Evolutionary conservation across 2,888 invertebrate genomes (phyloP), one percentile per base, ranked within the genome.

Genomic region (Malthinus flaveolus): DNA sequence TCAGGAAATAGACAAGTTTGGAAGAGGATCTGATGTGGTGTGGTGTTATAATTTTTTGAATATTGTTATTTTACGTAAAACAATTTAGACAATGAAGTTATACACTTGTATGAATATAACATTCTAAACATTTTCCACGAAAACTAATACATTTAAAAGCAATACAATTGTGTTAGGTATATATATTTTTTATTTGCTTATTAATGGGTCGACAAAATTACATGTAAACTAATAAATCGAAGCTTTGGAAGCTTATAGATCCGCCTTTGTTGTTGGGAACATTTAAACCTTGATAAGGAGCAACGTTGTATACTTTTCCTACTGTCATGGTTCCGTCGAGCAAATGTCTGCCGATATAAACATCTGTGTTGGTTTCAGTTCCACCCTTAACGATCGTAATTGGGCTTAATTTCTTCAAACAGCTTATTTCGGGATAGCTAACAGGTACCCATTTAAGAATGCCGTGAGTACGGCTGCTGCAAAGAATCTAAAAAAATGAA

Each of bases 61-160:
- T 56, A 39, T 42, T 56, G 37, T 49, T 49, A 45, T 31, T 23
- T 44, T 49, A 56, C 34, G 32, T 44, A 56, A 56, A 56, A 46
- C 56, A 56, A 56, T 56, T 51, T 56, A 46, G 46, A 51, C 49
- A 56, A 50, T 51, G 50, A 51, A 56, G 49, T 51, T 37, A 32
- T 46, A 56, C 50, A 56, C 36, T 49, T 56, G 36, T 50, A 50
- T 49, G 35, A 49, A 44, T 32, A 56, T 34, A 44, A 56, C 45
- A 50, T 56, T 46, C 50, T 56, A 56, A n/a, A n/a, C n/a, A n/a
- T n/a, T n/a, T n/a, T n/a, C n/a, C n/a, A n/a, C n/a, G n/a, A n/a
- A n/a, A n/a, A n/a, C 23, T 23, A 23, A 23, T 23, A 23, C 3
- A n/a, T n/a, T 23, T 23, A 5, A 23, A 23, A 5, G 23, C 23